Evolutionary conservation across 53 echinoderm and acorn worm genomes (phyloP).

Genomic region (Paelopatides confundens): DNA sequence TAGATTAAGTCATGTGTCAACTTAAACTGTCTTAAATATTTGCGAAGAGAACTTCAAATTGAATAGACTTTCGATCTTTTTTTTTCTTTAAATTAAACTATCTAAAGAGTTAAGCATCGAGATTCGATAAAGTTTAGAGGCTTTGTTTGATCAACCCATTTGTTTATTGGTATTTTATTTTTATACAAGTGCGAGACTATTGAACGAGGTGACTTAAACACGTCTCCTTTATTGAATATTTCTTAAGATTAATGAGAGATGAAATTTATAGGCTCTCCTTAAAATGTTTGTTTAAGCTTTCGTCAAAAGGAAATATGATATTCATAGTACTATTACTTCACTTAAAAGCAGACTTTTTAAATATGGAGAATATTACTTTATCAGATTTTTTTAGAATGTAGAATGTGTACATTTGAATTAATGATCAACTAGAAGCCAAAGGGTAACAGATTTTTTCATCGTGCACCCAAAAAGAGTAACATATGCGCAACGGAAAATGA

Average conservation of each 20-base stretch:
- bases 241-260: constrained; percentile 14
- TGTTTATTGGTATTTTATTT: too few species aligned
- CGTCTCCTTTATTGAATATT: background rate
- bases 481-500: background rate
- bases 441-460: constrained; percentile 11
- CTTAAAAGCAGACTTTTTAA: background rate
- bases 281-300: constrained; percentile 24
- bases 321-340: background rate
- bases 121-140: background rate
- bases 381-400: background rate
- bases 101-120: background rate
- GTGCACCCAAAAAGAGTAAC: constrained; percentile 11
- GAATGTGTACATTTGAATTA: background rate
- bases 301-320: background rate
- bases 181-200: too few species aligned
- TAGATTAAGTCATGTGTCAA: constrained; percentile 43
- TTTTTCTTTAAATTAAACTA: background rate
- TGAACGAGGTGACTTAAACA: background rate
- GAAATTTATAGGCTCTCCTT: background rate
- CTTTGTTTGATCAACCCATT: constrained; percentile 3
- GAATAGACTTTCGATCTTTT: background rate
- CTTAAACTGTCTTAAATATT: constrained; percentile 55
- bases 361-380: background rate
- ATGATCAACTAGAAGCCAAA: background rate
- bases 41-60: background rate